Evolutionary conservation across 2,113 vertebrate genomes (phyloP).

Genomic region (Microcebus lehilahytsara): DNA sequence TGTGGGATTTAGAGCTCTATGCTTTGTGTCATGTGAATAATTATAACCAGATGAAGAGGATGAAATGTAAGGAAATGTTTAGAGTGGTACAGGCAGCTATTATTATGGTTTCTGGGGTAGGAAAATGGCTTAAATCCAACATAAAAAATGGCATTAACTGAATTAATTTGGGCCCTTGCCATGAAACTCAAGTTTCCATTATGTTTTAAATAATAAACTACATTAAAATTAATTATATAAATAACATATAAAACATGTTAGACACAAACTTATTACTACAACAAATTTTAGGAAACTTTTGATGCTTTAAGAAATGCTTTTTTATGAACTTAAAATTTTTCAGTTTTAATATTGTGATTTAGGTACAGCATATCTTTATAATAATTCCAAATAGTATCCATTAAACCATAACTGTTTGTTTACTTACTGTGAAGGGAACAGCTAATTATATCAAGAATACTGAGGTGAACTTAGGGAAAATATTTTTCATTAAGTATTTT

Average conservation of each 20-base stretch:
- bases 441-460: background rate
- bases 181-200: background rate
- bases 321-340: background rate
- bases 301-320: background rate
- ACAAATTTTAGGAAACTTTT: background rate
- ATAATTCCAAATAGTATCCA: background rate
- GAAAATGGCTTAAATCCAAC: background rate
- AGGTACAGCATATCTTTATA: background rate
- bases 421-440: background rate
- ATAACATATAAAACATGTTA: background rate
- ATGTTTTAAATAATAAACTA: background rate
- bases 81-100: background rate
- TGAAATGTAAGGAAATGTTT: background rate
- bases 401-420: background rate
- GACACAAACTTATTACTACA: background rate
- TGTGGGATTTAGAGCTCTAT: background rate
- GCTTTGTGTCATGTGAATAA: background rate
- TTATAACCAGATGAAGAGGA: background rate
- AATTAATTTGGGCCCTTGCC: background rate
- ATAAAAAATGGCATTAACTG: background rate
- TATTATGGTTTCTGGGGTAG: background rate
- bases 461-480: constrained; percentile 11
- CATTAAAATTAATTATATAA: background rate
- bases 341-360: background rate
- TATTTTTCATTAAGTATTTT: background rate